A percentile compares a stretch with the other conserved stretches of the same genome.
Evolutionary conservation across 2,888 invertebrate species (phyloP).

Genomic region (Yponomeuta plumbellus): DNA sequence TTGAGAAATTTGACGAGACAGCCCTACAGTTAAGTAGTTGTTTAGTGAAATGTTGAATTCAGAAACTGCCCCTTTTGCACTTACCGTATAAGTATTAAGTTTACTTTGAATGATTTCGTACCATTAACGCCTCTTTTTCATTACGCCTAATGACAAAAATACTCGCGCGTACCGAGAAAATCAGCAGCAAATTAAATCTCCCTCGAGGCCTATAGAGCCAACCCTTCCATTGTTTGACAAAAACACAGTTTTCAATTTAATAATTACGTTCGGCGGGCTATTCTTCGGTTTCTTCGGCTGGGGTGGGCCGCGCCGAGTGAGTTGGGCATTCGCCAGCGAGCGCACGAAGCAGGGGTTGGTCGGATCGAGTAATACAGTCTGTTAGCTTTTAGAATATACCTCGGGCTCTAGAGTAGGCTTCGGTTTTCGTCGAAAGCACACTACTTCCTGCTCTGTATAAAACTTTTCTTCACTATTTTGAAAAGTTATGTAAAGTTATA

Average conservation of each 20-base stretch:
- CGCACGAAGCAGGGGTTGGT: not conserved
- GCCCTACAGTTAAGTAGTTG: too few relatives aligned
- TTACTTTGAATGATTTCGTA: not conserved
- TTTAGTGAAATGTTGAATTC: too few relatives aligned
- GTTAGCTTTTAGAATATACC: too few relatives aligned
- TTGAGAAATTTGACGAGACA: too few relatives aligned
- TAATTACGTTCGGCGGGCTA: conserved; percentile 56
- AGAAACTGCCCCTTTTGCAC: too few relatives aligned
- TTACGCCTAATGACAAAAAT: not conserved
- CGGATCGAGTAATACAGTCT: not conserved
- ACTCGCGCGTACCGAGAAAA: not conserved
- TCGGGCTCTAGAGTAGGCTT: too few relatives aligned
- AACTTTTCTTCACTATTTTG: too few relatives aligned
- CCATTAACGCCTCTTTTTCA: not conserved
- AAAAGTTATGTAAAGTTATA: too few relatives aligned
- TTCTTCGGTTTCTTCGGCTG: not conserved
- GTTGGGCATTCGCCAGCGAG: not conserved
- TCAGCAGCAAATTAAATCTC: conserved; percentile 14
- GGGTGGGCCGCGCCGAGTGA: not conserved
- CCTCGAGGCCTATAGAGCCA: conserved; percentile 31
- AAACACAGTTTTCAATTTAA: conserved; percentile 70
- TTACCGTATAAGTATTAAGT: too few relatives aligned
- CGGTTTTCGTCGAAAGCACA: too few relatives aligned
- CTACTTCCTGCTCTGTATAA: too few relatives aligned
- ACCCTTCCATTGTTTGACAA: conserved; percentile 37